phyloP scores from a whole-genome alignment of 2,797 vertebrate species.

The Sarcoramphus papa region DNA sequence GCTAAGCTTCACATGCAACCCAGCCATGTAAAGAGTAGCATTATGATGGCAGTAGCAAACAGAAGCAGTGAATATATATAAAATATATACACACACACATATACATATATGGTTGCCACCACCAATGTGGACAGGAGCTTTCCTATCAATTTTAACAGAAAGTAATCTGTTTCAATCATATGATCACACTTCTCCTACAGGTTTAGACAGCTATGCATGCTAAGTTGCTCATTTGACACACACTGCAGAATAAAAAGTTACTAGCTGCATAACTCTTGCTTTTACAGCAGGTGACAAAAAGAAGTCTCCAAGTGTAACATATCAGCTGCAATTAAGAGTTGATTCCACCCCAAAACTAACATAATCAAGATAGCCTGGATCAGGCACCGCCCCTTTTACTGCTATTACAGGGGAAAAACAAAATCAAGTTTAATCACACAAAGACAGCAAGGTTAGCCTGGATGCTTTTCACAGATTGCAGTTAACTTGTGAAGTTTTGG shows the following conservation, averaged over 20 bases:
- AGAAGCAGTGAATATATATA: background rate
- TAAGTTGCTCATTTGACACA: background rate
- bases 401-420: background rate
- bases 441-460: background rate
- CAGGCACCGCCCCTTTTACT: background rate
- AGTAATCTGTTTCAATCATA: background rate
- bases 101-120: background rate
- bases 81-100: accelerated
- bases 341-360: background rate
- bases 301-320: background rate
- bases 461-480: background rate
- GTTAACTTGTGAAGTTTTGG: background rate
- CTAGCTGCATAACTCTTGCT: background rate
- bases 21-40: background rate
- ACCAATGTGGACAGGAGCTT: background rate
- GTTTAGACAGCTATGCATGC: accelerated
- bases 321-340: background rate
- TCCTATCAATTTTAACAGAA: background rate
- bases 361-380: background rate
- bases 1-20: background rate
- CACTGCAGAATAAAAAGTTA: background rate
- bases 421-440: background rate
- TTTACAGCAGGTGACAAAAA: background rate
- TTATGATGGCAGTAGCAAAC: background rate
- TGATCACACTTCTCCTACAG: background rate